Evolutionary conservation across 2,113 vertebrate genomes (phyloP).

Genomic region (Spea bombifrons): DNA sequence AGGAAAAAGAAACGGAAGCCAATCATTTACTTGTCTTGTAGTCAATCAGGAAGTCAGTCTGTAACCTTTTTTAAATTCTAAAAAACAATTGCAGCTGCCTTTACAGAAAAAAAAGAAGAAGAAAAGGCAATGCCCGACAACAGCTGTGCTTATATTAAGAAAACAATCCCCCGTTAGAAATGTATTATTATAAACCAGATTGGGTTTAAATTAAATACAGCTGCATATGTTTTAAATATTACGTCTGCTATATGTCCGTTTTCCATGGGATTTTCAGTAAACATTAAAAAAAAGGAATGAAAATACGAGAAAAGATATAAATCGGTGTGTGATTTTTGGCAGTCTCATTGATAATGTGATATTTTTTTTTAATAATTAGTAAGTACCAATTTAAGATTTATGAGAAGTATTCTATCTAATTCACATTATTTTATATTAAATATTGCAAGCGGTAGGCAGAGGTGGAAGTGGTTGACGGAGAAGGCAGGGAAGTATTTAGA

Average conservation of each 20-base stretch:
- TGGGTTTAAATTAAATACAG: slow-evolving; percentile 42
- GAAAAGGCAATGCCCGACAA: not conserved
- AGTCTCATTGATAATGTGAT: too few relatives aligned
- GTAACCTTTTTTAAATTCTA: slow-evolving; percentile 12
- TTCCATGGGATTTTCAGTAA: too few relatives aligned
- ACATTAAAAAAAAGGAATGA: too few relatives aligned
- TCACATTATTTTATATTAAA: too few relatives aligned
- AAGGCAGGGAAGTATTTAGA: too few relatives aligned
- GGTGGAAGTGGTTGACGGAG: too few relatives aligned
- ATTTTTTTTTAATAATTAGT: too few relatives aligned
- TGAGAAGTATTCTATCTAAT: too few relatives aligned
- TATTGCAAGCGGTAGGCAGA: too few relatives aligned
- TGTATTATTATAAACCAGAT: slow-evolving; percentile 41
- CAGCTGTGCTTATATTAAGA: slow-evolving; percentile 39
- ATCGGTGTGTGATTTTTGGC: too few relatives aligned
- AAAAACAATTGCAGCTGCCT: slow-evolving; percentile 29
- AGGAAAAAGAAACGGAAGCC: not conserved
- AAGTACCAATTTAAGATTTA: too few relatives aligned
- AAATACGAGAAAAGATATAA: too few relatives aligned
- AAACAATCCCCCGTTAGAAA: slow-evolving; percentile 35
- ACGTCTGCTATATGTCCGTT: not conserved
- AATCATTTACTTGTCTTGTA: not conserved
- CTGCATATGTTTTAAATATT: slow-evolving; percentile 30
- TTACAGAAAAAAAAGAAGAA: slow-evolving; percentile 7
- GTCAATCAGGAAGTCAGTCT: slow-evolving; percentile 3